Conservation (phyloP, 2,888 invertebrate genomes). For the Trachelus tabidus region DNA sequence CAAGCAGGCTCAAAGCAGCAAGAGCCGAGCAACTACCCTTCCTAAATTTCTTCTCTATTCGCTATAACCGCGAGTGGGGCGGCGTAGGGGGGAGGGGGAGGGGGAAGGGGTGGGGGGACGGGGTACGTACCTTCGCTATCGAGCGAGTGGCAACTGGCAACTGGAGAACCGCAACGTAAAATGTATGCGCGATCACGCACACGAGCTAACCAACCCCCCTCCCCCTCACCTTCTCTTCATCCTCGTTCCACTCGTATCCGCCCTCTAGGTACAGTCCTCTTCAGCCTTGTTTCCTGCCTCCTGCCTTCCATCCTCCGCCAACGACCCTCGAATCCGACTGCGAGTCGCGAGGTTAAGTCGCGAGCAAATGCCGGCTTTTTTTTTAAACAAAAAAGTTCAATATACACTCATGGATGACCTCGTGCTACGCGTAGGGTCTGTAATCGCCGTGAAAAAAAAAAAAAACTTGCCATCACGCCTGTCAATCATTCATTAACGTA, state of each 20-base stretch:
- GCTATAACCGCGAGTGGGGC: not conserved
- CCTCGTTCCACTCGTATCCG: slow-evolving; percentile 5
- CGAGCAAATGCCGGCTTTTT: not conserved
- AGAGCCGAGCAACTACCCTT: slow-evolving; percentile 1
- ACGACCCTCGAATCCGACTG: not conserved
- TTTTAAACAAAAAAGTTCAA: not conserved
- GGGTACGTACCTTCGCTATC: not conserved
- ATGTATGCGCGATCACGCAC: not conserved
- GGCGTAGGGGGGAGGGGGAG: too few species aligned
- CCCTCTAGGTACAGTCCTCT: slow-evolving; percentile 1
- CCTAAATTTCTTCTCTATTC: slow-evolving; percentile 5
- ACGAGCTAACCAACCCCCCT: not conserved
- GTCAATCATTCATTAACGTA: not conserved
- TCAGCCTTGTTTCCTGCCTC: not conserved
- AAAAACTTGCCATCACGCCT: not conserved
- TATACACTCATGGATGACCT: not conserved
- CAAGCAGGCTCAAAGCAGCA: slow-evolving; percentile 9
- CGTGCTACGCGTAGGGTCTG: not conserved
- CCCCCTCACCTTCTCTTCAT: not conserved
- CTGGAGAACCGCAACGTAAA: not conserved
- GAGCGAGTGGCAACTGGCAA: not conserved
- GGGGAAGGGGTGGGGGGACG: too few species aligned
- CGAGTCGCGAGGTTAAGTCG: not conserved
- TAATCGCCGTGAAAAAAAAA: not conserved
- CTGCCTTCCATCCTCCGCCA: not conserved